These are phyloP conservation scores for Drosophila bocki DNA, from an alignment of 1,140 invertebrate species.

Conservation along the genomic window DNA sequence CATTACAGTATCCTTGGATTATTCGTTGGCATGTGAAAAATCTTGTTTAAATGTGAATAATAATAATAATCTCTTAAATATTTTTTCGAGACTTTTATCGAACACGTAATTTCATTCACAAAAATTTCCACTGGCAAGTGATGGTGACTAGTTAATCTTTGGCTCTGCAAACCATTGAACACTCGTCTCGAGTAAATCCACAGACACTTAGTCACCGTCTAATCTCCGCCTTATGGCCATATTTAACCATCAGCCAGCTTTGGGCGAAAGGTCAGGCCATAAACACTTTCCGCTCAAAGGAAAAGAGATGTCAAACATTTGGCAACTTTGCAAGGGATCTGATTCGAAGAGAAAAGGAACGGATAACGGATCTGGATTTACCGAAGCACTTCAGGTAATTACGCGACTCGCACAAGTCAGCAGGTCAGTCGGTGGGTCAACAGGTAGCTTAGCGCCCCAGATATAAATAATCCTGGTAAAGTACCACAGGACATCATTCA, in stretches of 20 bases:
- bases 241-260: slow-evolving; percentile 24
- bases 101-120: slow-evolving; percentile 16
- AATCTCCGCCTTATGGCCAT: slow-evolving; percentile 27
- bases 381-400: slow-evolving; percentile 66
- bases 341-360: slow-evolving; percentile 3
- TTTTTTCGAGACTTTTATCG: not conserved
- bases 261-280: slow-evolving; percentile 55
- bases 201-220: slow-evolving; percentile 39
- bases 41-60: not conserved
- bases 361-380: slow-evolving; percentile 26
- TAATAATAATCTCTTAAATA: not conserved
- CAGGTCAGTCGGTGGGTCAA: slow-evolving; percentile 37
- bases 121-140: slow-evolving; percentile 2
- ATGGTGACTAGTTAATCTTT: slow-evolving; percentile 28
- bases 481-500: slow-evolving; percentile 75
- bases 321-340: slow-evolving; percentile 42
- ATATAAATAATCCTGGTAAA: slow-evolving; percentile 78
- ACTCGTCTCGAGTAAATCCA: slow-evolving; percentile 3
- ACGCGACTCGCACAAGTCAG: slow-evolving; percentile 57
- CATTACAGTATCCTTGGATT: no score
- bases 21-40: not conserved
- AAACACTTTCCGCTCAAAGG: slow-evolving; percentile 35
- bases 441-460: slow-evolving; percentile 48
- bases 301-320: slow-evolving; percentile 42
- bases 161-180: slow-evolving; percentile 21